phyloP scores from a whole-genome alignment of 2,888 invertebrate species.

The Tachina fera region DNA sequence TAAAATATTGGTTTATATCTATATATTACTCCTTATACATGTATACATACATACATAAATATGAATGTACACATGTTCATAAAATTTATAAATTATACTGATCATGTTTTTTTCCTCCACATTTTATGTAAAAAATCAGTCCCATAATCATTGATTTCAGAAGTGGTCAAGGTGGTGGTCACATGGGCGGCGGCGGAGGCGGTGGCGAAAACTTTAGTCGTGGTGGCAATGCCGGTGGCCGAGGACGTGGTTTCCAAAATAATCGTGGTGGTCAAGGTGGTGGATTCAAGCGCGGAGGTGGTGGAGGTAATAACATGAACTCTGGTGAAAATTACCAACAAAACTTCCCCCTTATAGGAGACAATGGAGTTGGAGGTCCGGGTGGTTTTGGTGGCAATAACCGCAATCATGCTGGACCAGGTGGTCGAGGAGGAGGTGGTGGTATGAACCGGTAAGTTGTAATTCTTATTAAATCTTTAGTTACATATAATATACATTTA shows the following conservation, averaged over 20 bases:
- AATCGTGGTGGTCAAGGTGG: constrained; percentile 79
- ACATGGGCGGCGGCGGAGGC: constrained; percentile 64
- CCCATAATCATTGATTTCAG: constrained; percentile 50
- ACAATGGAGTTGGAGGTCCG: constrained; percentile 44
- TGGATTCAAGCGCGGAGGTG: constrained; percentile 81
- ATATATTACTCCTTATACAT: too few species aligned
- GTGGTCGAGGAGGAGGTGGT: constrained; percentile 70
- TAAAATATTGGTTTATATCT: too few species aligned
- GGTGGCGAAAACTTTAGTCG: constrained; percentile 72
- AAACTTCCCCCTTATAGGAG: constrained; percentile 79
- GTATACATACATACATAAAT: too few species aligned
- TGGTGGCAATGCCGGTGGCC: constrained; percentile 82
- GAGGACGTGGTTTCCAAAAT: constrained; percentile 72
- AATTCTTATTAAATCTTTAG: constrained; percentile 25
- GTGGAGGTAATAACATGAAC: constrained; percentile 72
- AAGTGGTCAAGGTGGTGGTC: constrained; percentile 30
- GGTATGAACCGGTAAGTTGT: constrained; percentile 77
- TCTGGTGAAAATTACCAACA: constrained; percentile 77
- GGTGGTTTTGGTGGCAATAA: constrained; percentile 56
- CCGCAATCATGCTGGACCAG: constrained; percentile 68
- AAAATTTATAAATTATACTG: not conserved
- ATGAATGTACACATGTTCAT: not conserved
- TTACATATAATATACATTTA: not conserved
- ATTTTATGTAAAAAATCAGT: not conserved
- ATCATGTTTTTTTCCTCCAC: not conserved